Base-by-base conservation (phyloP, 2,888 invertebrate species). In the Phasia obesa region DNA sequence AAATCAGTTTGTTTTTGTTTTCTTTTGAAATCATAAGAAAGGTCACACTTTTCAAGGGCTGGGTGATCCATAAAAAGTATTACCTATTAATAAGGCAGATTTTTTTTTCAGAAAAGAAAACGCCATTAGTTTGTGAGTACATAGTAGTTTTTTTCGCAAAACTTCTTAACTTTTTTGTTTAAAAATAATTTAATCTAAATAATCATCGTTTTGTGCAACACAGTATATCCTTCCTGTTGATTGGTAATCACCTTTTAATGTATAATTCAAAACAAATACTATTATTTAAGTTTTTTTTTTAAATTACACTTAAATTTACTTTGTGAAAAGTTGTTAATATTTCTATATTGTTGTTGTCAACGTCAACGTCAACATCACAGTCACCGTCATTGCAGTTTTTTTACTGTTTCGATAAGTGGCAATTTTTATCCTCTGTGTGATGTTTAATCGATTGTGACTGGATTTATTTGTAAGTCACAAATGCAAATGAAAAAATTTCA, bases 391-490 rank as follows among this genome's bases (percentile, higher is more conserved):
- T 38, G 38, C 11, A 7, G 38, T 17, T 57, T 73, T 71, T 51
- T 44, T 23, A 19, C 44, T 65, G 17, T 38, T 77, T 70, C 4
- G 51, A 75, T 75, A 75, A 83, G 65, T 79, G 83, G 65, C 67
- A 79, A 67, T 65, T 62, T 83, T 62, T 70, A 53, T 79, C 55
- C 19, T 78, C 65, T 64, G 31, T 79, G 67, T 78, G 70, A 82
- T 71, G 53, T 69, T 78, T 79, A 79, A 79, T 79, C 79, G 79
- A 71, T 79, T 83, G 75, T 83, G 83, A 76, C 75, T 78, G 79
- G 31, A 44, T 75, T 75, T 59, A 74, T 73, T 76, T 71, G 59
- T 81, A 25, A 67, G 42, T 60, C 69, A 69, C 62, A 78, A 78
- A 83, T 83, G 78, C 78, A 83, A 83, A 83, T 83, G 79, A 79